Base-by-base conservation (phyloP, 2,888 invertebrate genomes). In the Drosophila gaucha region DNA sequence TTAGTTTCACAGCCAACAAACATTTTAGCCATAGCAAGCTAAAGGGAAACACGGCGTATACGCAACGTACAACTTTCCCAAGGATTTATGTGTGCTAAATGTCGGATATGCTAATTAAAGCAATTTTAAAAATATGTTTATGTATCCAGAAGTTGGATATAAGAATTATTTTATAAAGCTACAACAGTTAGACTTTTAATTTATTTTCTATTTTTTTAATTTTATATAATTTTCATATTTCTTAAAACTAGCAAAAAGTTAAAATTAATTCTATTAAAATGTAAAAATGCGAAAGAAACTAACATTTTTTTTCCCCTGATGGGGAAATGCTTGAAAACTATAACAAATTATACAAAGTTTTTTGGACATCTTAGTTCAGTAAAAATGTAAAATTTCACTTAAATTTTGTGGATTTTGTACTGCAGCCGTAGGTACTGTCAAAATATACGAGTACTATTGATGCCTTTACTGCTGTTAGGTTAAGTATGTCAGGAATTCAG, bases 1-100 rank as follows among this genome's bases (percentile, higher is more conserved):
- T 82, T 82, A 87, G 80, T 85, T 82, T 85, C 64, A 31, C 59
- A 69, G 65, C 31, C 63, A 66, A 65, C 52, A 59, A 36, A 60
- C 36, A 67, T 35, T 43, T 57, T 20, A 20, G 30, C 26, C n/a
- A 1, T 24, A 38, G 36, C 18, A 73, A 20, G 18, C 52, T 16
- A 36, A 46, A 41, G 33, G 38, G 51, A 54, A 33, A 39, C 44
- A 12, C 33, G 67, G 63, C 69, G 69, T 65, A 82, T 82, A 66
- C 69, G 68, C 54, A 72, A 69, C 43, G 46, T n/a, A n/a, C 22
- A 3, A 4, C 12, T 30, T 59, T 30, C 22, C 2, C 18, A 20
- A 6, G n/a, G 6, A 35, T 14, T 16, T 22, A 10, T 22, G 4
- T 10, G 16, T 18, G 52, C 26, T 9, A 9, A 57, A 36, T 20